Evolutionary conservation across 2,113 vertebrate species (phyloP), one percentile per base, ranked within the genome.

Genomic region (Emydocephalus ijimae): DNA sequence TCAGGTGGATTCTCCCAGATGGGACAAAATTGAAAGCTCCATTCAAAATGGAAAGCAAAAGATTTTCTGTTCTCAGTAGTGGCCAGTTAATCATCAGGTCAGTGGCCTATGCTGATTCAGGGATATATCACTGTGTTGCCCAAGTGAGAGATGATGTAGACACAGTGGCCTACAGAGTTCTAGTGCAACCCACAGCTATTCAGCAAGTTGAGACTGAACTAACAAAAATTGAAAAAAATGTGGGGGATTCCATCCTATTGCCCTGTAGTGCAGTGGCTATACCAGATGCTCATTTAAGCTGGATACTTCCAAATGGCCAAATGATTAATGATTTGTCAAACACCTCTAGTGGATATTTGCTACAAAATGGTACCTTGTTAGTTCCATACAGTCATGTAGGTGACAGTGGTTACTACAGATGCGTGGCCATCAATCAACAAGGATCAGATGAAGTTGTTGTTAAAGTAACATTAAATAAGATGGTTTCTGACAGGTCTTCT

Each of bases 321-420:
- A 93, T 99, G 0, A 50, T 99, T 12, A 95, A 92, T 50, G 57
- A 92, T 6, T 64, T 94, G 2, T 95, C 97, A 34, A 98, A 98
- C 89, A 95, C 97, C 1, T 97, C 98, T 1, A 97, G 96, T 50
- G 95, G 92, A 0, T 96, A 92, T 24, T 5, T 99, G 48, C 93
- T 96, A 34, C 81, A 97, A 24, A 97, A 99, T 0, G 99, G 99
- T 8, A 98, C 98, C 0, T 96, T 99, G 3, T 74, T 97, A 21
- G 97, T 99, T 91, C 95, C 97, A 34, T 95, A 97, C 61, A 94
- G 97, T 89, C 98, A 96, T 0, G 20, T 96, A 3, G 94, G 94
- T 9, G 98, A 99, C 23, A 97, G 94, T 43, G 99, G 99, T 23
- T 93, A 97, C 96, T 99, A 99, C 96, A 98, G 97, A 59, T 99